phyloP scores from a whole-genome alignment of 2,888 invertebrate species.

The Hemithea aestivaria region DNA sequence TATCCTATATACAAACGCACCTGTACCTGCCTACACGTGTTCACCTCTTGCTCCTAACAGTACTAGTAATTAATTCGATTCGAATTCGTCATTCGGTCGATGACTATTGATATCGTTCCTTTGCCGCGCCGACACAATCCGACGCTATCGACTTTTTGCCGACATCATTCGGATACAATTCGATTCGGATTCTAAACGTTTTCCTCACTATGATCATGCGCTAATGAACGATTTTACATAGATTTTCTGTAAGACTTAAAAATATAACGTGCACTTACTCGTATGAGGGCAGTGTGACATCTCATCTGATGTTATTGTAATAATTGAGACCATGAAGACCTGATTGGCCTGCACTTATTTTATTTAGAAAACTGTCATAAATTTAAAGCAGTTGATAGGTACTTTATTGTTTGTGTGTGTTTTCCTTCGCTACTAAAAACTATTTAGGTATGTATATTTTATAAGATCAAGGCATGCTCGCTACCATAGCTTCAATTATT shows the following conservation, averaged over 20 bases:
- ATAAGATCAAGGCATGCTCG: too few relatives aligned
- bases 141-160: conserved; percentile 65
- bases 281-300: too few relatives aligned
- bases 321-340: too few relatives aligned
- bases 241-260: neutral
- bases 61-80: conserved; percentile 65
- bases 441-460: too few relatives aligned
- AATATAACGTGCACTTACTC: too few relatives aligned
- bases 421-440: too few relatives aligned
- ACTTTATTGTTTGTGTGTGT: too few relatives aligned
- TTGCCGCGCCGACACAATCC: conserved; percentile 64
- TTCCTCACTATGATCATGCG: conserved; percentile 32
- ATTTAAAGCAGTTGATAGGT: too few relatives aligned
- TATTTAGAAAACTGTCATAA: too few relatives aligned
- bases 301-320: too few relatives aligned
- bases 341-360: too few relatives aligned
- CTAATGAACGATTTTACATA: conserved; percentile 1
- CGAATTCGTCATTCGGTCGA: conserved; percentile 47
- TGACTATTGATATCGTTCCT: conserved; percentile 69
- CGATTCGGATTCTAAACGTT: conserved; percentile 63
- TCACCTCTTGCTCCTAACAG: conserved; percentile 56
- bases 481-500: too few relatives aligned
- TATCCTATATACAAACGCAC: conserved; percentile 43
- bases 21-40: conserved; percentile 32
- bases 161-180: conserved; percentile 62